Evolutionary conservation across 35 echinoderm and acorn worm species (phyloP), one percentile per base, ranked within the genome.

Genomic region (Heliocidaris erythrogramma): DNA sequence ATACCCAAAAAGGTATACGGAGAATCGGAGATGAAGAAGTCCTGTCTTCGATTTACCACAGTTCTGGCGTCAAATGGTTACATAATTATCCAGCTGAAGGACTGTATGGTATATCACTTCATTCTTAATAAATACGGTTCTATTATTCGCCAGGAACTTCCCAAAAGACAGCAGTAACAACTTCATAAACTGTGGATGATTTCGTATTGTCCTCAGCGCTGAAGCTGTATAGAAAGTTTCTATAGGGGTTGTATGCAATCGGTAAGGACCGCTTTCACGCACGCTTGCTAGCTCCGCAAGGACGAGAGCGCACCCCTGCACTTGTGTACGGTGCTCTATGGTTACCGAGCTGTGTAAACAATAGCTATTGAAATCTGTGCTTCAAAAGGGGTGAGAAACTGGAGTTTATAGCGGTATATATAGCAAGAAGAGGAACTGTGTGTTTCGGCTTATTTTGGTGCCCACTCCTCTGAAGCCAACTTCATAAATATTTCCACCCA

Each of bases 341-440:
- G 65, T 78, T 78, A 78, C 65, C 65, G 27, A 78, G 65, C 65
- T 78, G 65, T 78, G 65, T 78, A 78, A 78, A 78, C 65, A 78
- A 78, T 78, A 7, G 3, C 65, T 24, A 78, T 78, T 78, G 65
- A 78, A 78, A 24, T 78, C 65, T 78, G 65, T 78, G 65, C 5
- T 56, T 78, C 6, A 78, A n/a, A 52, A 52, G 49, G 49, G 49
- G 12, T 52, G 7, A 10, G 7, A 5, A 78, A 1, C 27, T 78
- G 1, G 65, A 7, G 12, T 5, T n/a, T n/a, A n/a, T 52, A 8
- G 49, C 49, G 2, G 60, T 5, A 24, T 7, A 27, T 5, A 24
- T 7, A 27, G 21, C 65, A 78, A 78, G 5, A 78, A 78, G 65
- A 78, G 65, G 65, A 78, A 78, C 21, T 24, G 65, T 78, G 65